These are phyloP conservation scores for Caenorhabditis auriculariae DNA, from an alignment of 2,888 invertebrate genomes.

Conservation along the genomic window DNA sequence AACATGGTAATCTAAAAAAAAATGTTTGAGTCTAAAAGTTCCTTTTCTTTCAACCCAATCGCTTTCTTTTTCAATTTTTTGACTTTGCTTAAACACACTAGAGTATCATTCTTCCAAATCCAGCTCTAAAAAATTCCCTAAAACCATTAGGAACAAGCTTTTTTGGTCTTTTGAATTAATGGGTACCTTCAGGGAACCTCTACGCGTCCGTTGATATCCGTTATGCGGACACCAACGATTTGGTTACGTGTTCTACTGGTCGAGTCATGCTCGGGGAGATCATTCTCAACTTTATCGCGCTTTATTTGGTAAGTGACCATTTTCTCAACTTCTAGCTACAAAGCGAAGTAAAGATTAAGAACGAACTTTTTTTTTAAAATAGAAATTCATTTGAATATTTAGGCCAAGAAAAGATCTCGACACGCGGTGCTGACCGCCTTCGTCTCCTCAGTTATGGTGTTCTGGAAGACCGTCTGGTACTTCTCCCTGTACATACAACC, in stretches of 20 bases:
- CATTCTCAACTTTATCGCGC: conserved; percentile 48
- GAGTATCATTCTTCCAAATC: too few relatives aligned
- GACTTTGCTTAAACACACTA: background rate
- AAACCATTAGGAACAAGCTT: too few relatives aligned
- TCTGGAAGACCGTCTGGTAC: conserved; percentile 60
- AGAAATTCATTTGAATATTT: background rate
- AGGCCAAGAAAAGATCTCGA: conserved; percentile 46
- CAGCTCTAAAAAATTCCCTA: too few relatives aligned
- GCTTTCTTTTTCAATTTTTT: too few relatives aligned
- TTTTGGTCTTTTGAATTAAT: background rate
- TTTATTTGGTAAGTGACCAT: conserved; percentile 34
- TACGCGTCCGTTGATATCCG: conserved; percentile 56
- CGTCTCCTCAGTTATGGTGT: conserved; percentile 51
- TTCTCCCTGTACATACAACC: conserved; percentile 48
- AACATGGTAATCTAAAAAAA: too few relatives aligned
- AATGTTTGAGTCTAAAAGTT: too few relatives aligned
- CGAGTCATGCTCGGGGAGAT: conserved; percentile 58
- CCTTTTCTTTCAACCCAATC: too few relatives aligned
- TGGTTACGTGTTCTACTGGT: conserved; percentile 58
- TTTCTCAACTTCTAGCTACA: background rate
- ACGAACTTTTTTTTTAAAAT: background rate
- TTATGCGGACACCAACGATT: conserved; percentile 49
- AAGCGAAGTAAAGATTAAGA: background rate
- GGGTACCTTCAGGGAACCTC: conserved; percentile 48
- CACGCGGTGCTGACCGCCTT: conserved; percentile 54